These are phyloP conservation scores for Papilio demoleus DNA, from an alignment of 2,888 invertebrate genomes.

Conservation along the genomic window DNA sequence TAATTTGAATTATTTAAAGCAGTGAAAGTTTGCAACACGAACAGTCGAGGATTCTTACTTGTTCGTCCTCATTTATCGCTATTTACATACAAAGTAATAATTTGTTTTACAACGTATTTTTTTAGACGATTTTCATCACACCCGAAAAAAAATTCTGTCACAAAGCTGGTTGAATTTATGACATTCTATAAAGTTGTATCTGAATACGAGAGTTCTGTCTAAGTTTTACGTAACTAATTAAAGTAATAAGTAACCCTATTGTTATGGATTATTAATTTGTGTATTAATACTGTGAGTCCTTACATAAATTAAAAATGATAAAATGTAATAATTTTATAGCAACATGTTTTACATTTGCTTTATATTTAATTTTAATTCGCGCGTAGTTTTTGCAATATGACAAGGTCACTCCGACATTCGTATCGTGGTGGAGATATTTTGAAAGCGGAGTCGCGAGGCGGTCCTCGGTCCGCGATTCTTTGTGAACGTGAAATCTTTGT, in stretches of 20 bases:
- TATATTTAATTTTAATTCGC: background rate
- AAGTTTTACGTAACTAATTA: too few species aligned
- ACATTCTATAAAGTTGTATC: too few species aligned
- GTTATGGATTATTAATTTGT: too few species aligned
- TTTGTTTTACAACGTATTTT: too few species aligned
- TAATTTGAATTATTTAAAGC: slow-evolving; percentile 5
- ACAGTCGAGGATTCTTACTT: background rate
- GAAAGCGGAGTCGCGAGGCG: slow-evolving; percentile 37
- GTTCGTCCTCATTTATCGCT: background rate
- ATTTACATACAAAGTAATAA: background rate
- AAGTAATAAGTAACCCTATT: too few species aligned
- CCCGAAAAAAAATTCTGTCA: background rate
- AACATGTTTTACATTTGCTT: background rate
- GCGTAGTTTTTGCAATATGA: background rate
- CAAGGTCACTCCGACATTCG: slow-evolving; percentile 1
- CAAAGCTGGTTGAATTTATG: background rate
- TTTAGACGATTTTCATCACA: background rate
- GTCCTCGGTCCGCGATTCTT: slow-evolving; percentile 28
- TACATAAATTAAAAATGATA: background rate
- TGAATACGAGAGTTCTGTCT: too few species aligned
- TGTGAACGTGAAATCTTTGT: slow-evolving; percentile 40
- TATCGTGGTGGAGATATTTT: slow-evolving; percentile 31
- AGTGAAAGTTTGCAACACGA: slow-evolving; percentile 6
- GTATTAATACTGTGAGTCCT: too few species aligned
- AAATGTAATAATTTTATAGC: background rate